Conservation (phyloP, 2,113 vertebrate species). For the Columba janthina region DNA sequence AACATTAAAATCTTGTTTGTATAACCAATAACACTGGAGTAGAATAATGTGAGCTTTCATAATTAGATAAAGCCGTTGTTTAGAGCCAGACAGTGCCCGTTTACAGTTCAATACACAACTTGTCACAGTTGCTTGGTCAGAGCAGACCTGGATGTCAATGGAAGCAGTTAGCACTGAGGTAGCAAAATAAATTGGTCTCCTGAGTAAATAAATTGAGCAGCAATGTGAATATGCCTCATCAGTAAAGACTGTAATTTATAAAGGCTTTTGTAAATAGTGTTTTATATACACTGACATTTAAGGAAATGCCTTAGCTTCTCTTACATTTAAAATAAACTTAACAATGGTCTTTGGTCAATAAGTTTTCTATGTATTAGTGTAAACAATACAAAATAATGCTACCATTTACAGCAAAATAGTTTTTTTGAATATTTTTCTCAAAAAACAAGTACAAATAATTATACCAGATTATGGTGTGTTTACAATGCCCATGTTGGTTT, state of each 20-base stretch:
- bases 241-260: conserved; percentile 76
- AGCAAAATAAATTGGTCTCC: conserved; percentile 87
- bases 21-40: conserved; percentile 38
- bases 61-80: conserved; percentile 84
- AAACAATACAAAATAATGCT: background rate
- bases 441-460: background rate
- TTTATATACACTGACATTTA: conserved; percentile 59
- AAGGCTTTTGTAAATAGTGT: conserved; percentile 70
- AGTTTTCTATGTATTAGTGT: background rate
- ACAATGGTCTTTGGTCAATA: background rate
- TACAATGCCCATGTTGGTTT: background rate
- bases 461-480: background rate
- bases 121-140: conserved; percentile 85
- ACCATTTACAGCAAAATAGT: background rate
- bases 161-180: conserved; percentile 77
- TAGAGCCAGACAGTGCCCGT: conserved; percentile 76
- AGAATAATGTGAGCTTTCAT: conserved; percentile 64
- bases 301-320: conserved; percentile 49
- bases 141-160: conserved; percentile 82
- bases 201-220: conserved; percentile 82
- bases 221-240: conserved; percentile 74
- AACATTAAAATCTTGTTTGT: conserved; percentile 46
- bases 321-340: background rate
- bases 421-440: background rate
- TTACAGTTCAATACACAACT: conserved; percentile 88